phyloP scores from a whole-genome alignment of 2,113 vertebrate species.

The Pandion haliaetus region DNA sequence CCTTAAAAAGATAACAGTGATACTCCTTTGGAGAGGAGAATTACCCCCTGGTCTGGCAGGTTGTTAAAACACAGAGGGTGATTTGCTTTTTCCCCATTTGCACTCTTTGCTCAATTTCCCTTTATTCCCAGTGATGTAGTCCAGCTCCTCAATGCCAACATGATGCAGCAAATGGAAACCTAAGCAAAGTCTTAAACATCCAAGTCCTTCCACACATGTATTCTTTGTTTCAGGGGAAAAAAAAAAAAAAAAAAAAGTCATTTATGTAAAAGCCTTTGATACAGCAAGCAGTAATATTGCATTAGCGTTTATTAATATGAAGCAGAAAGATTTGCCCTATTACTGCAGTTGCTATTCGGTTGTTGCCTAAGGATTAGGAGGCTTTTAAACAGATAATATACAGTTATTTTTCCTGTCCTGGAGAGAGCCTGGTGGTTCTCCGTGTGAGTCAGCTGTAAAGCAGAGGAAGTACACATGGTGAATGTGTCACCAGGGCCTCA shows the following conservation, averaged over 20 bases:
- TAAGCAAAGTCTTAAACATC: not conserved
- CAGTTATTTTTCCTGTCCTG: constrained; percentile 15
- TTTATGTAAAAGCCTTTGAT: not conserved
- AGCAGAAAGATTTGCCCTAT: not conserved
- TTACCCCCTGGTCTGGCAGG: not conserved
- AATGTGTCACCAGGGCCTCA: not conserved
- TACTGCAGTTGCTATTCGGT: not conserved
- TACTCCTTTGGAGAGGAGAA: not conserved
- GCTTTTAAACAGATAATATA: constrained; percentile 22
- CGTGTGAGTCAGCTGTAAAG: not conserved
- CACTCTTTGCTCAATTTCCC: not conserved
- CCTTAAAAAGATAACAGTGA: not conserved
- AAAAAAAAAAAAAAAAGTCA: not conserved
- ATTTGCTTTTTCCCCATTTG: not conserved
- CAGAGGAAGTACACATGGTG: not conserved
- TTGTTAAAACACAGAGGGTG: not conserved
- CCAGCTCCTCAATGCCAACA: not conserved
- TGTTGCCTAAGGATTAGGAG: constrained; percentile 23
- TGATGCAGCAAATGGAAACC: not conserved
- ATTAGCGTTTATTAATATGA: not conserved
- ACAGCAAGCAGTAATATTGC: not conserved
- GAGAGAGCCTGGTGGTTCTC: not conserved
- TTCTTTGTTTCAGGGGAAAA: not conserved
- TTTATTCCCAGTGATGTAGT: not conserved
- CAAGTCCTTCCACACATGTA: not conserved